Conservation (phyloP, 2,888 invertebrate genomes). For the Cryptosula pallasiana region DNA sequence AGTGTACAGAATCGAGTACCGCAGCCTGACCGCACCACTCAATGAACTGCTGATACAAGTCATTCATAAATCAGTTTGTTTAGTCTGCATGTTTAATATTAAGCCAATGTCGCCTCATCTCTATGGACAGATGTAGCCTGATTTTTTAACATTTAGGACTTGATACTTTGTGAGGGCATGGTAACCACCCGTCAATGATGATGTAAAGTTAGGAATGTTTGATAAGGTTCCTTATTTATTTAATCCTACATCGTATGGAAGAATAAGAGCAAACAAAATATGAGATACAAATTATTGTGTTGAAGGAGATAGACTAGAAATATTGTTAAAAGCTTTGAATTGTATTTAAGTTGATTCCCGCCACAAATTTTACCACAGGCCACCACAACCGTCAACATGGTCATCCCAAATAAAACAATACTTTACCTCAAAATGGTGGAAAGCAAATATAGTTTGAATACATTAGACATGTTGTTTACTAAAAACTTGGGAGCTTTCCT, state of each 20-base stretch:
- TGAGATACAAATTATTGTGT: slow-evolving; percentile 23
- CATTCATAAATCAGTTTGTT: slow-evolving; percentile 24
- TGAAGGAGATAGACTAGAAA: slow-evolving; percentile 4
- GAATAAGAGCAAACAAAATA: slow-evolving; percentile 22
- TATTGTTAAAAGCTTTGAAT: slow-evolving; percentile 24
- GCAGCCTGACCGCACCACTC: neutral
- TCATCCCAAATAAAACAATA: slow-evolving; percentile 3
- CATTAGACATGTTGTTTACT: neutral
- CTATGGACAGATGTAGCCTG: too few relatives aligned
- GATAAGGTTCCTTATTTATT: neutral
- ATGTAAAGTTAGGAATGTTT: neutral
- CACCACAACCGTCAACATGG: slow-evolving; percentile 24
- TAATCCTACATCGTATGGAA: neutral
- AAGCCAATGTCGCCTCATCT: slow-evolving; percentile 10
- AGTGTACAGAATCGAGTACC: neutral
- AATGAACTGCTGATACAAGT: neutral
- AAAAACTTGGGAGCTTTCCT: neutral
- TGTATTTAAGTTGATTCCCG: slow-evolving; percentile 1
- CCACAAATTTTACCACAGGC: slow-evolving; percentile 24
- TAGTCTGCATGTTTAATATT: slow-evolving; percentile 10
- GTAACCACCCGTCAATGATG: neutral
- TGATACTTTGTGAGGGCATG: too few relatives aligned
- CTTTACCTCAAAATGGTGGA: slow-evolving; percentile 17
- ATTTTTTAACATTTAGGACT: too few relatives aligned
- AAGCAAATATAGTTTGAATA: neutral